These are phyloP conservation scores for Heliothis virescens DNA, from an alignment of 1,140 invertebrate genomes.

Conservation along the genomic window DNA sequence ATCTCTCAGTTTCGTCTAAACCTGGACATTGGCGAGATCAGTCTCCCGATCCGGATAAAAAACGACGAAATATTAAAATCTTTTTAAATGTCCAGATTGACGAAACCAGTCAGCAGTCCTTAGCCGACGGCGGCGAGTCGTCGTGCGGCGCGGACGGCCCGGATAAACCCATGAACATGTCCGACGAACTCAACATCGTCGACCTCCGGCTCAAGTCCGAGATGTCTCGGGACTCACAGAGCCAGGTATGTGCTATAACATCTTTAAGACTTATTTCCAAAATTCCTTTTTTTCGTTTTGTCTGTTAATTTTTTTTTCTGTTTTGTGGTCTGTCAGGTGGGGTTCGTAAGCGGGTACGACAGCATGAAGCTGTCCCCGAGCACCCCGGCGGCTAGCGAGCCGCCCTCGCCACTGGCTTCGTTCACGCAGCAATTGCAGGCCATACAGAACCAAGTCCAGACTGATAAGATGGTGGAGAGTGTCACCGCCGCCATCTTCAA, in stretches of 20 bases:
- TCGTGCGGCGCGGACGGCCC: slow-evolving; percentile 70
- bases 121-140: slow-evolving; percentile 67
- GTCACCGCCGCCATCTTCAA: slow-evolving; percentile 85
- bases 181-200: slow-evolving; percentile 76
- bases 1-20: too few relatives aligned
- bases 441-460: slow-evolving; percentile 83
- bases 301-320: background rate
- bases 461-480: slow-evolving; percentile 85
- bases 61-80: too few relatives aligned
- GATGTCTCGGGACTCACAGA: slow-evolving; percentile 67
- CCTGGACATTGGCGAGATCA: too few relatives aligned
- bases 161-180: slow-evolving; percentile 58
- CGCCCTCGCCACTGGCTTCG: slow-evolving; percentile 68
- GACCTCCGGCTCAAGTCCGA: slow-evolving; percentile 87
- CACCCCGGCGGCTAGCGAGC: slow-evolving; percentile 67
- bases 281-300: background rate
- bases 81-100: slow-evolving; percentile 77
- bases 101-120: slow-evolving; percentile 88
- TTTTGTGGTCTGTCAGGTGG: slow-evolving; percentile 69
- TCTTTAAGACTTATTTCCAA: background rate
- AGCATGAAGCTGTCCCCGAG: slow-evolving; percentile 76
- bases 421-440: slow-evolving; percentile 83
- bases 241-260: slow-evolving; percentile 57
- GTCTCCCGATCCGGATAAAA: too few relatives aligned
- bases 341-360: slow-evolving; percentile 85